These are phyloP conservation scores for Sarcophilus harrisii DNA, from an alignment of 2,797 vertebrate genomes.

Conservation along the genomic window DNA sequence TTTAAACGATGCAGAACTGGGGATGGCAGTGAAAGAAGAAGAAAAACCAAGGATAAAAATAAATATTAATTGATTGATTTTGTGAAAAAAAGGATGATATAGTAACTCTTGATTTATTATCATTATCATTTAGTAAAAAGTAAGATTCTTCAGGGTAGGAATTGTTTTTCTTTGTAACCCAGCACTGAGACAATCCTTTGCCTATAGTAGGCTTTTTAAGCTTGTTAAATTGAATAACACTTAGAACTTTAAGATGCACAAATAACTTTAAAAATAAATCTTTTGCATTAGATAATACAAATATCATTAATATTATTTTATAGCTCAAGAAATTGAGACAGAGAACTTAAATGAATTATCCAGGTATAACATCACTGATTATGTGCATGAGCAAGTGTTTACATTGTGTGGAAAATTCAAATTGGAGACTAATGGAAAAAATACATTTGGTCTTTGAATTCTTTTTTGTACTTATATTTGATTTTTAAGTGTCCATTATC, in stretches of 20 bases:
- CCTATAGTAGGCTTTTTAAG: background rate
- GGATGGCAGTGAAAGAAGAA: background rate
- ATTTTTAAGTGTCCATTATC: background rate
- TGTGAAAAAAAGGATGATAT: background rate
- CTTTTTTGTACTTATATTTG: background rate
- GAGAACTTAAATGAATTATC: background rate
- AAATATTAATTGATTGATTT: background rate
- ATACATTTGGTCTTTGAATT: background rate
- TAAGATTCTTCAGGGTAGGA: background rate
- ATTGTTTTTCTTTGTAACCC: background rate
- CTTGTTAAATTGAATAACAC: background rate
- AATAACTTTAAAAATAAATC: background rate
- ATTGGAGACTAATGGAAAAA: background rate
- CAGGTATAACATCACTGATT: background rate
- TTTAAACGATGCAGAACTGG: background rate
- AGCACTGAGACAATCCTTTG: background rate
- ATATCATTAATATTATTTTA: background rate
- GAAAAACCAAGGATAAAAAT: background rate
- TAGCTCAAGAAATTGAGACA: background rate
- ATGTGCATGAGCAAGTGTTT: background rate
- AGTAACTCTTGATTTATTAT: background rate
- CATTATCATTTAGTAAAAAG: background rate
- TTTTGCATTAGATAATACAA: background rate
- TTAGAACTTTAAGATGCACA: background rate
- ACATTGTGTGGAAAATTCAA: constrained; percentile 25